Evolutionary conservation across 2,113 vertebrate species (phyloP), one percentile per base, ranked within the genome.

Genomic region (Tupaia chinensis): DNA sequence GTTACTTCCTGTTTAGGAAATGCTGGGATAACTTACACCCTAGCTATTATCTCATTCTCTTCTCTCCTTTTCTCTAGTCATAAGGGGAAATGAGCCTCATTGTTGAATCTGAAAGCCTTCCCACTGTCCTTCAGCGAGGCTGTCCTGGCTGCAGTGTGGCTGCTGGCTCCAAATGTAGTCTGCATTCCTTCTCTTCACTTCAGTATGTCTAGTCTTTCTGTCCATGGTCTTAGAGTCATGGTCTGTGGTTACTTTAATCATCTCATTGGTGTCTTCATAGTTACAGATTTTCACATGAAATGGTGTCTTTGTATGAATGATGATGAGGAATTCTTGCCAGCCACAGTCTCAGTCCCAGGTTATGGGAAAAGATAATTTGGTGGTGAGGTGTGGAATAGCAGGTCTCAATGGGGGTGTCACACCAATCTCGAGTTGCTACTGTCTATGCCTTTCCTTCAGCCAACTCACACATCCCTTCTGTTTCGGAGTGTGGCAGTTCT

Each of bases 11-110:
- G 44, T 10, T 23, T 9, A 29, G 61, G 16, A 44, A 27, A n/a
- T 2, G 2, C 3, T 3, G 4, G 58, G 17, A 0, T 6, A 58
- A 27, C 1, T 1, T 34, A 10, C 22, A 9, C 0, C 13, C 3
- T 13, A 0, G 19, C 8, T 17, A 13, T 17, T 11, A 7, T 25
- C 13, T 12, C 12, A 2, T n/a, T 29, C 8, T 27, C 17, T 53
- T 25, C 1, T 60, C 17, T 9, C 32, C 5, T 65, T 10, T 65
- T 58, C 32, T 44, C 12, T 14, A 11, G 9, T 14, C 10, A 32
- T 22, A 19, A n/a, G 68, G 63, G 68, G 4, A 56, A 34, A 10
- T 5, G 79, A 89, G 15, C 25, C 25, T 44, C 44, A 13, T 15
- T 83, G 27, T 81, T 32, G 4, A 77, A 70, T 70, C 63, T 70